Conservation (phyloP, 2,888 invertebrate genomes). For the Drosophila siamana region DNA sequence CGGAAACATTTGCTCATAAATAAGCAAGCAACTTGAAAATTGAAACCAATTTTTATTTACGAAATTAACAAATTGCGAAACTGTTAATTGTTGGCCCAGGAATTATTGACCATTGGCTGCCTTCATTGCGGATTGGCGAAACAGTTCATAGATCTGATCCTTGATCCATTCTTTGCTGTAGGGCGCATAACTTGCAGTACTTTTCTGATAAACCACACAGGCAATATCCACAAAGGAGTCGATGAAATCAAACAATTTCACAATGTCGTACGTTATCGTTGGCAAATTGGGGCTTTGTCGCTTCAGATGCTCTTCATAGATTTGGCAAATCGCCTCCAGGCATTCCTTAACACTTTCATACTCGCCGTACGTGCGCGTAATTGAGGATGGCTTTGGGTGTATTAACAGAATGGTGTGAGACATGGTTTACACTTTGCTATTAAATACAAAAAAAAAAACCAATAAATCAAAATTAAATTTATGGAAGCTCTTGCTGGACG, state of each 20-base stretch:
- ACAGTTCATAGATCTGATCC: conserved; percentile 97
- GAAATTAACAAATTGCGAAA: not conserved
- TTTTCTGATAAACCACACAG: conserved; percentile 97
- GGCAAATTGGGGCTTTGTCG: conserved; percentile 96
- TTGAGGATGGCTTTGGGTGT: conserved; percentile 95
- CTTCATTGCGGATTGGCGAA: conserved; percentile 90
- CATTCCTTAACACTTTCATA: conserved; percentile 98
- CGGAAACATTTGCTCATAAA: conserved; percentile 32
- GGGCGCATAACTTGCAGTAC: conserved; percentile 97
- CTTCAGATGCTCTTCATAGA: conserved; percentile 99
- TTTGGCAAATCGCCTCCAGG: conserved; percentile 99
- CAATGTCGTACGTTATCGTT: conserved; percentile 98
- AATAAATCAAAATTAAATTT: not conserved
- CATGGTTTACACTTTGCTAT: conserved; percentile 82
- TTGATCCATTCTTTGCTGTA: conserved; percentile 99
- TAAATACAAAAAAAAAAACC: not conserved
- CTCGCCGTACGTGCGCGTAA: conserved; percentile 98
- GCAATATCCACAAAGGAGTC: conserved; percentile 97
- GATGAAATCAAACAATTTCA: conserved; percentile 98
- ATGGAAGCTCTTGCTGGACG: not conserved
- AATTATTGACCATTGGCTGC: not conserved
- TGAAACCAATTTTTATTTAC: not conserved
- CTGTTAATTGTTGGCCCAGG: not conserved
- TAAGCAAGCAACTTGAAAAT: conserved; percentile 27
- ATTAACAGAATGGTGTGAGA: conserved; percentile 97